Evolutionary conservation across 2,113 vertebrate species (phyloP), one percentile per base, ranked within the genome.

Genomic region (Pseudonaja textilis): DNA sequence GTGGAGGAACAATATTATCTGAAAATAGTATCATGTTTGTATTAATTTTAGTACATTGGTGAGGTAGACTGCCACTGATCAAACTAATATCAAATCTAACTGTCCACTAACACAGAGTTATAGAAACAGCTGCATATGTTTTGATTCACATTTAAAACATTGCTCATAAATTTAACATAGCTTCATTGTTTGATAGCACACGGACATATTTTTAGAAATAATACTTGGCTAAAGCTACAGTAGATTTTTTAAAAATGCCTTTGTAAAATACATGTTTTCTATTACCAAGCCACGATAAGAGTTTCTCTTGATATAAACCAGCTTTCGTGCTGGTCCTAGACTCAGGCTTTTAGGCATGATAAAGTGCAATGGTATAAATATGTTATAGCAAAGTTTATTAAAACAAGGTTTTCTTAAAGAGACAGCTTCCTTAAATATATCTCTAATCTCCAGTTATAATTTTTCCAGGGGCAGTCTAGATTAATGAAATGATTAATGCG

Each of bases 301-400:
- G 6, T n/a, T 91, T 89, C 91, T 87, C 89, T 94, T 96, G 96
- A 96, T 94, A 81, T 0, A 92, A 97, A 96, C 89, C 96, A 97
- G 93, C 1, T 4, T 94, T 93, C 87, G 91, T 91, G 90, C 90
- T 26, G 52, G 86, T 87, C 90, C 3, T 0, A 94, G 93, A 95
- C 42, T 90, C 0, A 90, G 93, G 90, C 90, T 81, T 94, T 95
- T 91, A 91, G 85, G 93, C 42, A 3, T 69, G 94, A 96, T 94
- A 92, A 93, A 93, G 90, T 25, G 2, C 90, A 86, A 95, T 42
- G 85, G 74, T 87, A 45, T 0, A n/a, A 93, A 23, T 45, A 85
- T 92, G 74, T 92, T 87, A 85, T 87, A 57, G 2, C 69, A 89
- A 92, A 56, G 87, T 88, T 93, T 47, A 90, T 91, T 91, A 91